Base-by-base conservation (phyloP, 2,888 invertebrate species). In the Catonia carolina region DNA sequence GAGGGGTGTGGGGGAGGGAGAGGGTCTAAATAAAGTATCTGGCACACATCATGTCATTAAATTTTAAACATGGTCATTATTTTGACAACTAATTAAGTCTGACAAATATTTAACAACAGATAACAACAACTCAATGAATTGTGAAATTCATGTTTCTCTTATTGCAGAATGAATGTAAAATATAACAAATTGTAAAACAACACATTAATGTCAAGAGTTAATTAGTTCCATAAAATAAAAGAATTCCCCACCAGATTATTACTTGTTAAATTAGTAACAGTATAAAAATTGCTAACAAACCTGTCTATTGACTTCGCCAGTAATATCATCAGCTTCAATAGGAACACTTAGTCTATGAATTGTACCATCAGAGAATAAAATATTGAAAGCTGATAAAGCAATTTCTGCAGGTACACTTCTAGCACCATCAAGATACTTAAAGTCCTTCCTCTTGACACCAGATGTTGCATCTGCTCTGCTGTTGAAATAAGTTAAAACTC, bases 391-490 rank as follows among this genome's bases (percentile, higher is more conserved):
- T 15, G 78, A 75, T 14, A 75, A 74, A 61, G 79, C 77, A 4
- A 70, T 63, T 51, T 68, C 71, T 5, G 76, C 69, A 2, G 77
- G 73, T 22, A 70, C 63, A 1, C 82, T 70, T 23, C 72, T 68
- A 4, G 83, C 82, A 8, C 78, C 78, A 72, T 85, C 84, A 39
- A 84, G 71, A 73, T 84, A 84, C 70, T 82, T 82, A 67, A 80
- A 79, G 20, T 77, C 77, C 63, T 80, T 77, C 50, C 78, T 69
- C 62, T 76, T 75, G 1, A 75, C 74, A 2, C 79, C 79, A 2
- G 79, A 75, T 1, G 78, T 78, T 2, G 83, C 83, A 67, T 84
- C 84, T 1, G 80, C 83, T 17, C 83, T 75, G 0, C 73, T 76
- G 35, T 74, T 74, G 71, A 78, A 80, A 72, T 82, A 82, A 0